Percentiles rank a stretch among this genome's conserved stretches.
Conservation (phyloP, 2,888 invertebrate species). For the Unio pictorum region DNA sequence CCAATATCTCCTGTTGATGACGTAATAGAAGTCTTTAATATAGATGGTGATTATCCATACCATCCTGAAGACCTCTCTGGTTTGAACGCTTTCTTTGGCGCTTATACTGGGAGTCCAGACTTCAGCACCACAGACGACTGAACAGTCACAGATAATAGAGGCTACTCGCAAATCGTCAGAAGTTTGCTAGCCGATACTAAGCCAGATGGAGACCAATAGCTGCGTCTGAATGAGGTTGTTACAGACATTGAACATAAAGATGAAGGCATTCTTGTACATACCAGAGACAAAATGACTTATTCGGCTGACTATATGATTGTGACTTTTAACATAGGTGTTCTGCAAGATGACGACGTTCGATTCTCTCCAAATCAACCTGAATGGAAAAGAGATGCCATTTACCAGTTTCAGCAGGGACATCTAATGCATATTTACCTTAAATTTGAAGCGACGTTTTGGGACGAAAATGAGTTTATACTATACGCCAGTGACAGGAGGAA, state of each 20-base stretch:
- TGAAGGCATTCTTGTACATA: not conserved
- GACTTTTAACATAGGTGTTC: conserved; percentile 2
- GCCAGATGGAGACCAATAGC: not conserved
- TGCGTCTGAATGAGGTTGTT: conserved; percentile 1
- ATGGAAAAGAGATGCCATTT: conserved; percentile 6
- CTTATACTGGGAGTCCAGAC: too few species aligned
- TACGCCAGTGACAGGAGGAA: conserved; percentile 2
- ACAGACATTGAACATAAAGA: not conserved
- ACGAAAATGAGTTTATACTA: conserved; percentile 2
- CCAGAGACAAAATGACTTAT: not conserved
- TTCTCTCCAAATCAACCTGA: not conserved
- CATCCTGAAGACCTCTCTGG: not conserved
- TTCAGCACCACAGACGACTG: not conserved
- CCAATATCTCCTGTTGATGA: conserved; percentile 14
- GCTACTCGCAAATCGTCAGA: not conserved
- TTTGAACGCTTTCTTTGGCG: not conserved
- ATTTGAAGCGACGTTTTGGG: not conserved
- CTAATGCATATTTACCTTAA: not conserved
- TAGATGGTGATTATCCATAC: conserved; percentile 4
- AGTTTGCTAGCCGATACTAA: not conserved
- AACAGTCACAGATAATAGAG: not conserved
- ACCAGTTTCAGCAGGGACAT: conserved; percentile 2
- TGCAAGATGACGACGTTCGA: not conserved
- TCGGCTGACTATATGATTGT: not conserved
- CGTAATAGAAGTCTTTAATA: conserved; percentile 12